Percentiles rank a stretch among this genome's conserved stretches.
phyloP scores from a whole-genome alignment of 37 sponge, comb jelly and placozoan genomes.

The Tethya wilhelma region DNA sequence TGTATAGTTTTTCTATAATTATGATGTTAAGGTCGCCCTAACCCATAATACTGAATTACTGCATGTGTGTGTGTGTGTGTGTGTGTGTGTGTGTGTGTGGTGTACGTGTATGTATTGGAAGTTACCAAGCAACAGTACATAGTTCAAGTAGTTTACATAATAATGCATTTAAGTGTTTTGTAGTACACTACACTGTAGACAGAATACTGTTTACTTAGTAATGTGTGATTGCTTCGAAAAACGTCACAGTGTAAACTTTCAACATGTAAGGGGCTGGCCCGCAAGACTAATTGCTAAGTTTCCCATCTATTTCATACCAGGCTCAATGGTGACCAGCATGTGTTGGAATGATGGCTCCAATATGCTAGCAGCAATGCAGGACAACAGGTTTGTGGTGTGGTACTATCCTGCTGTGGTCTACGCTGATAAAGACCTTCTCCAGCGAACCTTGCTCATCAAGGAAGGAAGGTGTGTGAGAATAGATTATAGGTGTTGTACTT shows the following conservation, averaged over 20 bases:
- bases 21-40: too few species aligned
- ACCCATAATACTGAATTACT: too few species aligned
- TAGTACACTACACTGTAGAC: too few species aligned
- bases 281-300: too few species aligned
- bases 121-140: not conserved
- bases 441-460: slow-evolving; percentile 56
- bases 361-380: slow-evolving; percentile 90
- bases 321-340: slow-evolving; percentile 88
- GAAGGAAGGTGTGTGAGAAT: slow-evolving; percentile 66
- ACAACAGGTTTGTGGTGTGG: slow-evolving; percentile 87
- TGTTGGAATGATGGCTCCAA: slow-evolving; percentile 85
- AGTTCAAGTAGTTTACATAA: not conserved
- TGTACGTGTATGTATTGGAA: too few species aligned
- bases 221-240: too few species aligned
- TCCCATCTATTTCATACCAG: slow-evolving; percentile 41
- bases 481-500: not conserved
- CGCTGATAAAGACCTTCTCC: slow-evolving; percentile 87
- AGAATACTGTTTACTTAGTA: too few species aligned
- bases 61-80: too few species aligned
- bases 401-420: slow-evolving; percentile 88
- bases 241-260: too few species aligned
- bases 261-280: too few species aligned
- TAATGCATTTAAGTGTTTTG: not conserved
- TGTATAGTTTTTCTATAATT: too few species aligned
- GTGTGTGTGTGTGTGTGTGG: too few species aligned